Base-by-base conservation (phyloP, 2,888 invertebrate genomes). In the Drosophila stalkeri region DNA sequence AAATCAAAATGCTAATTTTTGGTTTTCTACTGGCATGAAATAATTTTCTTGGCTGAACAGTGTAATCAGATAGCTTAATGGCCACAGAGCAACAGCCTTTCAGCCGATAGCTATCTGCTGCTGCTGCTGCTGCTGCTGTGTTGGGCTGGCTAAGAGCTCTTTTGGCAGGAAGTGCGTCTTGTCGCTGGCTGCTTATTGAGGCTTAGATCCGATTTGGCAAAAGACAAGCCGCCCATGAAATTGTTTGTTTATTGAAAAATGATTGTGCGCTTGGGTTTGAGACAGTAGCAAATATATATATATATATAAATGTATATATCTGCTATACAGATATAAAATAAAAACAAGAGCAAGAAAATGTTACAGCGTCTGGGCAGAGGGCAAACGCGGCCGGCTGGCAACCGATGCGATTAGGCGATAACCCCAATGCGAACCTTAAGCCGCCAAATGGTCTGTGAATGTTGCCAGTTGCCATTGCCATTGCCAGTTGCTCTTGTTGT, bases 231-330 rank as follows among this genome's bases (percentile, higher is more conserved):
- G 87, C 75, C 85, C 87, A 88, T 88, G 90, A 88, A 88, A 88
- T 88, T 88, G 87, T 90, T 88, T 88, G 87, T 90, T 88, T 88
- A 88, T 88, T 88, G 87, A 88, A 88, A 88, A 88, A 88, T 88
- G 87, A 89, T 87, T 87, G 86, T 77, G 80, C 81, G 65, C 70
- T 66, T 44, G 64, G 77, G 66, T 64, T 54, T 47, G 67, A 20
- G 16, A 20, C 16, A 54, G 49, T 12, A 12, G 31, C 49, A 72
- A 69, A 75, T n/a, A 55, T 8, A 35, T 56, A 59, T 44, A 51
- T 68, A 44, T 51, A 56, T 61, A 60, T 49, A n/a, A n/a, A 37
- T 37, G 54, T 49, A 27, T 27, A 37, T 37, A 64, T 35, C 12
- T 52, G 33, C 27, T 52, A 12, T 12, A 20, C 3, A 33, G 31